These are phyloP conservation scores for Karalla daura DNA, from an alignment of 2,797 vertebrate species.

Conservation along the genomic window DNA sequence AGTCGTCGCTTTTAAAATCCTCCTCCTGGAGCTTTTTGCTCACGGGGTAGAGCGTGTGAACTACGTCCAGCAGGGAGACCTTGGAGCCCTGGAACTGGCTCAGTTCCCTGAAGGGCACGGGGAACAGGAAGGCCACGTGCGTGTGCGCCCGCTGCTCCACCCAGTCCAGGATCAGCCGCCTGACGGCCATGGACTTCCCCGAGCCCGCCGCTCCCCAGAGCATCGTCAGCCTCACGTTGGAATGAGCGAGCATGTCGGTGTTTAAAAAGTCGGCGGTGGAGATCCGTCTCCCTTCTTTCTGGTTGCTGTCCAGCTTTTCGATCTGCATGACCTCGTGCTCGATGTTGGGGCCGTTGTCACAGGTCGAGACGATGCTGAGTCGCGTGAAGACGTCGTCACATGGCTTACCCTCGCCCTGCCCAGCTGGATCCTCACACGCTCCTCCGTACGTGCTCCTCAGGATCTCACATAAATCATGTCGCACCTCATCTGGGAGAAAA, in stretches of 20 bases:
- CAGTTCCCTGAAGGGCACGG: conserved; percentile 76
- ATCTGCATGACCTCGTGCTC: conserved; percentile 81
- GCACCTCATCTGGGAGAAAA: conserved; percentile 77
- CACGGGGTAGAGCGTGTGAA: conserved; percentile 78
- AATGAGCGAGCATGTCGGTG: neutral
- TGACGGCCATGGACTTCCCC: conserved; percentile 80
- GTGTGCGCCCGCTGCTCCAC: conserved; percentile 64
- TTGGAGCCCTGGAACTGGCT: conserved; percentile 54
- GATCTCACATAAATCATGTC: conserved; percentile 62
- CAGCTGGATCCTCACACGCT: conserved; percentile 48
- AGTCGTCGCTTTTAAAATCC: conserved; percentile 39
- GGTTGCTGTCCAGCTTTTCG: conserved; percentile 58
- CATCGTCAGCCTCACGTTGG: conserved; percentile 36
- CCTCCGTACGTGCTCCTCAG: conserved; percentile 73
- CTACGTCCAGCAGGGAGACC: conserved; percentile 68
- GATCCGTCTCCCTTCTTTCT: conserved; percentile 11
- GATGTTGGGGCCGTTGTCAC: conserved; percentile 75
- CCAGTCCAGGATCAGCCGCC: conserved; percentile 82
- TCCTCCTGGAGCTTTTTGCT: conserved; percentile 61
- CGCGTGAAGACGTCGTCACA: conserved; percentile 69
- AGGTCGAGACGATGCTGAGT: conserved; percentile 56
- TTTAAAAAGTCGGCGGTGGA: conserved; percentile 60
- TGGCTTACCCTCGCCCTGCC: conserved; percentile 45
- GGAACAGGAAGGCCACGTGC: conserved; percentile 76
- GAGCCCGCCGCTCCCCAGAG: conserved; percentile 77